Percentiles rank a stretch among this genome's conserved stretches.
phyloP scores from a whole-genome alignment of 2,113 vertebrate genomes.

The Sceloporus undulatus region DNA sequence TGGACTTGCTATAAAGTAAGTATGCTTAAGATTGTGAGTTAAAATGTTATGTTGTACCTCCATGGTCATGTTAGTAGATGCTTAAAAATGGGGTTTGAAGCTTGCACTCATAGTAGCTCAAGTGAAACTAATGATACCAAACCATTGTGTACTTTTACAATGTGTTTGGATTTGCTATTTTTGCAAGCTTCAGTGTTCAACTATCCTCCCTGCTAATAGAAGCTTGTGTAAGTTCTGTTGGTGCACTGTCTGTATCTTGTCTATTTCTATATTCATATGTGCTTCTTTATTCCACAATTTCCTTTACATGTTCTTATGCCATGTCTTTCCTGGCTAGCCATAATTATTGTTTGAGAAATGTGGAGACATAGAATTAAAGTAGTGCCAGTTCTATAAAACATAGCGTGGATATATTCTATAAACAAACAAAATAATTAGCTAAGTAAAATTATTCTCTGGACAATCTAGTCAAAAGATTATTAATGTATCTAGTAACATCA shows the following conservation, averaged over 20 bases:
- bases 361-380: slow-evolving; percentile 5
- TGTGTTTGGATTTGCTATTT: slow-evolving; percentile 67
- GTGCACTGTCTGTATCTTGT: slow-evolving; percentile 38
- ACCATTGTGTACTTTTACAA: slow-evolving; percentile 60
- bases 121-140: slow-evolving; percentile 58
- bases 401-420: neutral
- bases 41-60: slow-evolving; percentile 71
- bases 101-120: slow-evolving; percentile 59
- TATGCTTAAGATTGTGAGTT: slow-evolving; percentile 41
- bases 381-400: slow-evolving; percentile 32
- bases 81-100: slow-evolving; percentile 52
- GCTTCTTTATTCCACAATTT: neutral
- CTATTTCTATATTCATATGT: slow-evolving; percentile 31
- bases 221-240: slow-evolving; percentile 51
- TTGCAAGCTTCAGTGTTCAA: slow-evolving; percentile 52
- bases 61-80: slow-evolving; percentile 58
- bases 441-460: neutral
- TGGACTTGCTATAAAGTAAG: slow-evolving; percentile 7
- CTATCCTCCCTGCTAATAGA: slow-evolving; percentile 50
- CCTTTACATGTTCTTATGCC: neutral
- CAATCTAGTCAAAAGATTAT: neutral
- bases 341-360: neutral
- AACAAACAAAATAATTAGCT: neutral
- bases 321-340: slow-evolving; percentile 14
- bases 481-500: neutral